phyloP scores from a whole-genome alignment of 2,888 invertebrate genomes.

The Cantharis rustica region DNA sequence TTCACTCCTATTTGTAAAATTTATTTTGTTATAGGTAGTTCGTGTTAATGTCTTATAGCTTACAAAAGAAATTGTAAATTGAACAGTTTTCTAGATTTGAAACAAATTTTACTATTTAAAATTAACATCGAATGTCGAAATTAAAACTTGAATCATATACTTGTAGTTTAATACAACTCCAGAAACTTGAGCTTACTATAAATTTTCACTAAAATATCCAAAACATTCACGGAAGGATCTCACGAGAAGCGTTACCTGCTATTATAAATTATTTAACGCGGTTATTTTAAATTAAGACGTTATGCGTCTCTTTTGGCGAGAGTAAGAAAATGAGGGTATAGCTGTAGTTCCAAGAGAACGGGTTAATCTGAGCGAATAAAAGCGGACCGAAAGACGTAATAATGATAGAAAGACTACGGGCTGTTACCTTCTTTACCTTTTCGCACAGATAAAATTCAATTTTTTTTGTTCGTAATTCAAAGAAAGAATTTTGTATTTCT shows the following conservation, averaged over 20 bases:
- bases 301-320: slow-evolving; percentile 34
- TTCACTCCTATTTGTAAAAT: too few relatives aligned
- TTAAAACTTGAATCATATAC: slow-evolving; percentile 7
- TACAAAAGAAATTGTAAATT: too few relatives aligned
- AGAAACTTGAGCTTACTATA: slow-evolving; percentile 30
- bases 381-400: slow-evolving; percentile 37
- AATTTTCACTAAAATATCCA: slow-evolving; percentile 39
- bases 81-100: too few relatives aligned
- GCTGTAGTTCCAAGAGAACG: slow-evolving; percentile 26
- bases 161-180: slow-evolving; percentile 4
- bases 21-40: too few relatives aligned
- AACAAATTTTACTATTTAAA: neutral
- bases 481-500: slow-evolving; percentile 27
- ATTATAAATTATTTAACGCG: slow-evolving; percentile 46
- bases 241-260: slow-evolving; percentile 40
- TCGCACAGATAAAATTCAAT: slow-evolving; percentile 23
- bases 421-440: slow-evolving; percentile 30
- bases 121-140: neutral
- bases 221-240: slow-evolving; percentile 38
- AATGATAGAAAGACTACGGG: slow-evolving; percentile 34
- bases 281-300: slow-evolving; percentile 45
- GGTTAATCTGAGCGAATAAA: slow-evolving; percentile 37
- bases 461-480: slow-evolving; percentile 29
- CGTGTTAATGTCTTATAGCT: too few relatives aligned
- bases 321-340: slow-evolving; percentile 18